A percentile compares a stretch with the other conserved stretches of the same genome.
phyloP scores from a whole-genome alignment of 2,113 vertebrate species.

The Lutjanus erythropterus region DNA sequence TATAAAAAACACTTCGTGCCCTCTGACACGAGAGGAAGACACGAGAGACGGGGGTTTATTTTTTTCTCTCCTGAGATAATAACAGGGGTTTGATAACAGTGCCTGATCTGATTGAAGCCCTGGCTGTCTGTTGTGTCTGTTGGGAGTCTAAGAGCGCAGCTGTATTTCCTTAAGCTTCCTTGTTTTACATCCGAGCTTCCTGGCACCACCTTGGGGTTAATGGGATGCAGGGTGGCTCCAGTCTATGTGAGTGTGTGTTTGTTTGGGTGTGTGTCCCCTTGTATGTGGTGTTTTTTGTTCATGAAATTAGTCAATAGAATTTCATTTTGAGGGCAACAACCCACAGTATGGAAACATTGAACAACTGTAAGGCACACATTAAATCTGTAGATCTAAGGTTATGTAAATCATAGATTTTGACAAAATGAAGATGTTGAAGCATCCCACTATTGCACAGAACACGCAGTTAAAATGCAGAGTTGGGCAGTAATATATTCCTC shows the following conservation, averaged over 20 bases:
- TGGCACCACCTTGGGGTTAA: conserved; percentile 38
- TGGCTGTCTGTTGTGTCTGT: conserved; percentile 64
- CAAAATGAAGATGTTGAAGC: neutral
- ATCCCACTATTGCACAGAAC: neutral
- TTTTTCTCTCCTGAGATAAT: conserved; percentile 64
- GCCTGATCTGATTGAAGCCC: conserved; percentile 62
- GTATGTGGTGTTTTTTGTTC: neutral
- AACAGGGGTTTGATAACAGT: conserved; percentile 54
- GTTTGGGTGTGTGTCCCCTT: neutral
- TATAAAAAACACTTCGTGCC: conserved; percentile 29
- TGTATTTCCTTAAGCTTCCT: conserved; percentile 70
- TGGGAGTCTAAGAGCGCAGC: conserved; percentile 42
- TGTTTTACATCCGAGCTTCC: conserved; percentile 74
- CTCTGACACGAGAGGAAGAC: conserved; percentile 51
- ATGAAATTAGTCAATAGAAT: neutral
- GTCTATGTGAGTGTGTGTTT: neutral
- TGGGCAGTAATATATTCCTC: too few relatives aligned
- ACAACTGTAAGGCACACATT: neutral
- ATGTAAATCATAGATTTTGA: neutral
- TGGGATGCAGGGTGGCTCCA: conserved; percentile 17
- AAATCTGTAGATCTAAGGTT: neutral
- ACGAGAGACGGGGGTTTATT: neutral
- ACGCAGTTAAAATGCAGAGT: neutral
- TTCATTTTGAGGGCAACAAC: neutral
- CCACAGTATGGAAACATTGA: neutral